A percentile compares a stretch with the other conserved stretches of the same genome.
Evolutionary conservation across 2,888 invertebrate species (phyloP).

Genomic region (Heliothis peltigera): DNA sequence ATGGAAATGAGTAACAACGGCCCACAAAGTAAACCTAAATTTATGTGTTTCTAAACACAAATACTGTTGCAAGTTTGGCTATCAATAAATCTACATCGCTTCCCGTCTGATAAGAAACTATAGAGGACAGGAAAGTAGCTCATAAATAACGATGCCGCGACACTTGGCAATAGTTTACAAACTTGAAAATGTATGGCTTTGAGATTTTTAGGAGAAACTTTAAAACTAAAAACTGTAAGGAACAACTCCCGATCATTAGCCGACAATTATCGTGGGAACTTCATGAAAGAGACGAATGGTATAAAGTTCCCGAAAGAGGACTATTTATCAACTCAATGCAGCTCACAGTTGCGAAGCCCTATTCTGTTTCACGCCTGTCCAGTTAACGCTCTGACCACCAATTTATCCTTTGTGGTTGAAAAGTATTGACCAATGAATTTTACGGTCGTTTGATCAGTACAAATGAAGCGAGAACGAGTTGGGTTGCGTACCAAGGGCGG

Average conservation of each 20-base stretch:
- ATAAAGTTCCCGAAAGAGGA: constrained; percentile 61
- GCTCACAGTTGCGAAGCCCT: constrained; percentile 33
- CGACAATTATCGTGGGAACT: constrained; percentile 69
- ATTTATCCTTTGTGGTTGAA: constrained; percentile 66
- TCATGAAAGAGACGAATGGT: constrained; percentile 70
- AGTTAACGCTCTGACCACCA: constrained; percentile 46
- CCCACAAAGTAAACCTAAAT: constrained; percentile 33
- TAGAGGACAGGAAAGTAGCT: constrained; percentile 37
- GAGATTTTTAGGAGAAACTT: constrained; percentile 42
- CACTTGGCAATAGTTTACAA: constrained; percentile 29
- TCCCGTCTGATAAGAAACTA: constrained; percentile 59
- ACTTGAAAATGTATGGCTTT: constrained; percentile 31
- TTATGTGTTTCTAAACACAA: constrained; percentile 45
- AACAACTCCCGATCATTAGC: constrained; percentile 69
- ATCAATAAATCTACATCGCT: constrained; percentile 61
- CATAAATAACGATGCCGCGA: constrained; percentile 47
- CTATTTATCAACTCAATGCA: constrained; percentile 64
- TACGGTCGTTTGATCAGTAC: constrained; percentile 63
- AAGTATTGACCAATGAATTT: constrained; percentile 65
- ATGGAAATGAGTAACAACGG: constrained; percentile 8
- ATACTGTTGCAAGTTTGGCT: constrained; percentile 50
- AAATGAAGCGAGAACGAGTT: constrained; percentile 60
- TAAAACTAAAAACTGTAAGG: constrained; percentile 50
- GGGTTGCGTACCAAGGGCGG: constrained; percentile 41
- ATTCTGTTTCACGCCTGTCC: constrained; percentile 50